These are phyloP conservation scores for Diarsia rubi DNA, from an alignment of 2,888 invertebrate genomes.

Conservation along the genomic window DNA sequence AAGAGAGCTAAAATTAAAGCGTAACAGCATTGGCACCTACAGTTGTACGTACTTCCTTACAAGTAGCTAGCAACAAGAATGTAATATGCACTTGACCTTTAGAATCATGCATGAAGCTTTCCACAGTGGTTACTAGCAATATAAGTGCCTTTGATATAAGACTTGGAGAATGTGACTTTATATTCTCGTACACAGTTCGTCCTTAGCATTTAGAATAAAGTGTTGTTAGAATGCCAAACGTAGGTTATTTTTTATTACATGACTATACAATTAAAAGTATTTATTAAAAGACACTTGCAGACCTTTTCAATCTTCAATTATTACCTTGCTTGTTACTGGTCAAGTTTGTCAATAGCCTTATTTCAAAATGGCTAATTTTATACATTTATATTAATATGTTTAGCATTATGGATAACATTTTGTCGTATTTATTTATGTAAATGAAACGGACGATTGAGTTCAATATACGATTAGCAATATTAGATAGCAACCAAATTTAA, in stretches of 20 bases:
- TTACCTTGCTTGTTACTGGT: constrained; percentile 5
- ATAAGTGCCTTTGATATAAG: background rate
- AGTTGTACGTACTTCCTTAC: background rate
- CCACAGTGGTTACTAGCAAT: background rate
- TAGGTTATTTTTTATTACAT: background rate
- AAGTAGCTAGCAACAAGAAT: background rate
- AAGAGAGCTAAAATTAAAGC: background rate
- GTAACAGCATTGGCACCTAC: background rate
- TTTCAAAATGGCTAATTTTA: background rate
- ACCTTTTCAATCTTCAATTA: constrained; percentile 25
- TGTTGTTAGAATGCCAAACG: constrained; percentile 5
- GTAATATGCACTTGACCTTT: constrained; percentile 24
- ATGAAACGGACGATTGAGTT: background rate
- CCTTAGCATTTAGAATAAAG: constrained; percentile 41
- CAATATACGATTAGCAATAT: background rate
- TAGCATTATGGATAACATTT: background rate
- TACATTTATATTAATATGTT: constrained; percentile 2
- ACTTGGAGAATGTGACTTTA: background rate
- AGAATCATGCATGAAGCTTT: background rate
- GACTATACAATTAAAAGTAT: background rate
- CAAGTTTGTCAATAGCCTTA: background rate
- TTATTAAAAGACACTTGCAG: constrained; percentile 25
- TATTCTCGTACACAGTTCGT: background rate
- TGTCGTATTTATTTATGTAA: background rate
- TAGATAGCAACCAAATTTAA: background rate